A percentile compares a stretch with the other conserved stretches of the same genome.
These are phyloP conservation scores for Notoglanidium macrostoma DNA, from an alignment of 2,797 vertebrate genomes.

Conservation along the genomic window DNA sequence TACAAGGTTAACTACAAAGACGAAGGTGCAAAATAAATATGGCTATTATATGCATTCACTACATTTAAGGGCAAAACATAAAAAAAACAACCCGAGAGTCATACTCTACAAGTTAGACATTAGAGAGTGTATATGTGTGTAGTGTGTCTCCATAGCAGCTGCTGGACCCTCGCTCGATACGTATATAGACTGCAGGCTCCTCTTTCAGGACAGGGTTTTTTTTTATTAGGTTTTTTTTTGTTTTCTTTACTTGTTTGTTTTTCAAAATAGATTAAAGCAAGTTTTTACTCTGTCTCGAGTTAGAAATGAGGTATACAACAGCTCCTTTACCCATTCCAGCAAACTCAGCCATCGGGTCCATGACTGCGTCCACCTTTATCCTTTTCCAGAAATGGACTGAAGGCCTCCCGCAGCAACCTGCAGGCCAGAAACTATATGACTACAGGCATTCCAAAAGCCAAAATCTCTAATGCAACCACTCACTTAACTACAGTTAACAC, in stretches of 20 bases:
- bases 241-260: conserved; percentile 51
- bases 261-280: conserved; percentile 89
- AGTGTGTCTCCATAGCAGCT: conserved; percentile 75
- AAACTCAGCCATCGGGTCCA: conserved; percentile 68
- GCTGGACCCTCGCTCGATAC: conserved; percentile 70
- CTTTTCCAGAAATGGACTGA: conserved; percentile 57
- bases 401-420: conserved; percentile 48
- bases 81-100: background rate
- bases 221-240: conserved; percentile 45
- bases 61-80: background rate
- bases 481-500: conserved; percentile 25
- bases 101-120: conserved; percentile 66
- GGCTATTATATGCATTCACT: conserved; percentile 55
- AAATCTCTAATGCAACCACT: conserved; percentile 26
- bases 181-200: conserved; percentile 71
- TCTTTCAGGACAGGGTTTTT: conserved; percentile 68
- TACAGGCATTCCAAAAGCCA: conserved; percentile 22
- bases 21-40: conserved; percentile 49
- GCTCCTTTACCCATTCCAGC: conserved; percentile 76
- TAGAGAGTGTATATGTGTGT: conserved; percentile 69
- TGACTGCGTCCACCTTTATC: conserved; percentile 52
- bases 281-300: conserved; percentile 85
- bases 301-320: conserved; percentile 98
- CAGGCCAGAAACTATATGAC: conserved; percentile 43
- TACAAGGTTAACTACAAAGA: conserved; percentile 15